Evolutionary conservation across 2,797 vertebrate species (phyloP).

Genomic region (Chrysocyon brachyurus): DNA sequence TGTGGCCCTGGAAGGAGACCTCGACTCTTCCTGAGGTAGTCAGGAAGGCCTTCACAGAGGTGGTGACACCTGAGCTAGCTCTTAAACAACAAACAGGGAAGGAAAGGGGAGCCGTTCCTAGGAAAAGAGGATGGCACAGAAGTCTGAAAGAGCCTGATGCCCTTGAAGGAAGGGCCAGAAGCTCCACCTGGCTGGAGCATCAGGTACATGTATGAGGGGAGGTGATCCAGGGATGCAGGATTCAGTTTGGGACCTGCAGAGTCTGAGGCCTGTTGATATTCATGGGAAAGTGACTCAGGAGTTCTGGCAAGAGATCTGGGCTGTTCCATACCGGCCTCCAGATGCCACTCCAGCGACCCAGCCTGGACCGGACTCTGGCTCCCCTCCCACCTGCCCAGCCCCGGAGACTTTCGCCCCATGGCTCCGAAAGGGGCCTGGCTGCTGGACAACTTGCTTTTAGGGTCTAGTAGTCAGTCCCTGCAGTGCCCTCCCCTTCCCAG

Average conservation of each 20-base stretch:
- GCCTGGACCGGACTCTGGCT: background rate
- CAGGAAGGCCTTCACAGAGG: conserved; percentile 14
- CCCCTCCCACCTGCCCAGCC: background rate
- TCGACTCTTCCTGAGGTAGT: background rate
- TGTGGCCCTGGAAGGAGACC: background rate
- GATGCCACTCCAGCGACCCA: background rate
- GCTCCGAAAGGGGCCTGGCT: background rate
- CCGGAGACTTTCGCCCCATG: background rate
- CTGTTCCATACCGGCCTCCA: background rate
- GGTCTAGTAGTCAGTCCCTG: conserved; percentile 13
- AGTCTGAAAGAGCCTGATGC: background rate
- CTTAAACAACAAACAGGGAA: background rate
- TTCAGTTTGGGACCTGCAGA: background rate
- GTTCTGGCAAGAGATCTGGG: background rate
- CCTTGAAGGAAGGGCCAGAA: background rate
- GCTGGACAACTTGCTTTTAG: conserved; percentile 41
- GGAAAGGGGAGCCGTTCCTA: background rate
- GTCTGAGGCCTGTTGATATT: background rate
- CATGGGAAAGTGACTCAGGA: background rate
- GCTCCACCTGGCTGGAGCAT: too few relatives aligned
- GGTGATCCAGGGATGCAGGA: background rate
- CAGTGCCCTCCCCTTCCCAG: conserved; percentile 73
- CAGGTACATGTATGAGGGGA: accelerated
- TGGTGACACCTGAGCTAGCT: background rate
- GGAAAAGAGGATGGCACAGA: background rate